Base-by-base conservation (phyloP, 2,888 invertebrate genomes). In the Xestia rhomboidea region DNA sequence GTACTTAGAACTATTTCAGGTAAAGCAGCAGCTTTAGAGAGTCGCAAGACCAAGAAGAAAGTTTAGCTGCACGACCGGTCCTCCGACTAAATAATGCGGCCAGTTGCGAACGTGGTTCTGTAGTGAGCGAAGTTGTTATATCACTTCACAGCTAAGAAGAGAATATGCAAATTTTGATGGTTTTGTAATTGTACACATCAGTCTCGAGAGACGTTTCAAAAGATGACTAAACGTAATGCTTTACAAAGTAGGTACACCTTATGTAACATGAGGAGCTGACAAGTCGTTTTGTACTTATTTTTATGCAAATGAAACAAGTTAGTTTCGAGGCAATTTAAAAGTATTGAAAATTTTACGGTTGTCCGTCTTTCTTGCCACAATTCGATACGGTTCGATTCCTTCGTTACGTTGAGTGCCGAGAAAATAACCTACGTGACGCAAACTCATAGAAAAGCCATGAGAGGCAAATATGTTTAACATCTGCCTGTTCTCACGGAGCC, bases 291-390 rank as follows among this genome's bases (percentile, higher is more conserved):
- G 27, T 27, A 27, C 18, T 18, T 24, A 66, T 66, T 81, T 15
- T n/a, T 15, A 64, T 79, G 76, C 49, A 79, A 81, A 79, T 63
- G 15, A 27, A 64, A 51, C 15, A 27, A 38, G 15, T 13, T 49
- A 21, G 24, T 18, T 27, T 1, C 18, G 15, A 18, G 24, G 21
- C 27, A 60, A 18, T 60, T 60, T 51, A 24, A 49, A 49, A 49
- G 24, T 49, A 49, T 49, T n/a, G 24, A 6, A 0, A 27, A 34
- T 44, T 64, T 44, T 49, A 46, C 64, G 57, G 27, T 54, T 74
- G 62, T 30, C 68, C 2, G 27, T 24, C 11, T 27, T 30, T 41
- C 34, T 15, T 66, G 41, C 68, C 30, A 15, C 21, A 76, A 38
- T 60, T 69, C 11, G 38, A 70, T n/a, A 70, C 41, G 51, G 27